Conservation (phyloP, 2,113 vertebrate genomes). For the Electrona antarctica region DNA sequence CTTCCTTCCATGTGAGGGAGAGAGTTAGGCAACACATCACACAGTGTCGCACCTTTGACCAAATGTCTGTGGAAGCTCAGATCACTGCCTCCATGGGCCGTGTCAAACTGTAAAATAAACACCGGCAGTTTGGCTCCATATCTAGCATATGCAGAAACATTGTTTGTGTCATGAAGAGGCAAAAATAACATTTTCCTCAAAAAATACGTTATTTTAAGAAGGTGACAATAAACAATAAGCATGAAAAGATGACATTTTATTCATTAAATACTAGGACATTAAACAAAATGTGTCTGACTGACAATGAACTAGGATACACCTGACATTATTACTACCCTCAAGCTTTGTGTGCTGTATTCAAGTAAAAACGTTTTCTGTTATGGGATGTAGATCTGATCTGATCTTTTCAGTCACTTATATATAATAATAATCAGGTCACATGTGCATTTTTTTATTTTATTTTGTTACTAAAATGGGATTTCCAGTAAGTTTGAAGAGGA, state of each 20-base stretch:
- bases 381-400: no score
- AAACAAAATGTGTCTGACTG: no score
- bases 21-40: slow-evolving; percentile 63
- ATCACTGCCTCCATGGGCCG: slow-evolving; percentile 49
- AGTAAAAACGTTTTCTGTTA: background rate
- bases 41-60: slow-evolving; percentile 63
- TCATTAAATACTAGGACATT: no score
- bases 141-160: background rate
- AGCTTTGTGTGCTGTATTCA: no score
- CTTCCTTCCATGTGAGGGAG: slow-evolving; percentile 77
- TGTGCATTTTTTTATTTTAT: slow-evolving; percentile 19
- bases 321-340: no score
- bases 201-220: no score
- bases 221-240: no score
- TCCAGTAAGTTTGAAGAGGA: background rate
- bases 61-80: slow-evolving; percentile 71
- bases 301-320: no score
- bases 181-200: no score
- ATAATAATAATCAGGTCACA: slow-evolving; percentile 1
- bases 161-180: no score
- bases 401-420: no score
- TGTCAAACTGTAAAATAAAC: slow-evolving; percentile 57
- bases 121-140: background rate
- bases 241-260: no score
- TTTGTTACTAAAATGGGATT: slow-evolving; percentile 4